Percentiles rank a stretch among this genome's conserved stretches.
These are phyloP conservation scores for Alca torda DNA, from an alignment of 2,797 vertebrate genomes.

Conservation along the genomic window DNA sequence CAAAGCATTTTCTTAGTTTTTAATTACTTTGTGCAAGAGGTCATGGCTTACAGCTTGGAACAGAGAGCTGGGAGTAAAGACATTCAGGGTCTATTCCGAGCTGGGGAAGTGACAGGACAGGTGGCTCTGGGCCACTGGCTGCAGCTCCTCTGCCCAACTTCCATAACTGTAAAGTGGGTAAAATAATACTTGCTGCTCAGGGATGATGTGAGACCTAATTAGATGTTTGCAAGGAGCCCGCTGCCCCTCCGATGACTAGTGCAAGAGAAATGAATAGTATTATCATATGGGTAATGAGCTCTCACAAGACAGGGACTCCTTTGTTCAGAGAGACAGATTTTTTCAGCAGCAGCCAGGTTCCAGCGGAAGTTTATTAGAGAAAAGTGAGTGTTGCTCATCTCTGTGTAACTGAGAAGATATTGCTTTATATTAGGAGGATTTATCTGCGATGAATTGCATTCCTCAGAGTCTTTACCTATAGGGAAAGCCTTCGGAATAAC, in stretches of 20 bases:
- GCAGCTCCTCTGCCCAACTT: neutral
- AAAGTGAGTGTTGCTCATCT: constrained; percentile 23
- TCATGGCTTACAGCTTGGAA: neutral
- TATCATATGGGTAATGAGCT: constrained; percentile 54
- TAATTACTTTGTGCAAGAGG: neutral
- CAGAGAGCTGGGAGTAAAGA: neutral
- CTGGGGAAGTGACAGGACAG: neutral
- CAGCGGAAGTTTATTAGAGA: constrained; percentile 48
- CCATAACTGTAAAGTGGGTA: neutral
- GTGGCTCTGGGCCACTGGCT: neutral
- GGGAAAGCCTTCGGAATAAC: constrained; percentile 46
- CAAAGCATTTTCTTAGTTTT: neutral
- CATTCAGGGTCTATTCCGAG: neutral
- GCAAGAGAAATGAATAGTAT: constrained; percentile 15
- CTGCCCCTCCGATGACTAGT: neutral
- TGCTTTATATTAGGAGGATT: constrained; percentile 45
- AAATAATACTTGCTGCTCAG: neutral
- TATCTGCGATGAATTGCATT: constrained; percentile 35
- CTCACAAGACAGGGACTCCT: constrained; percentile 32
- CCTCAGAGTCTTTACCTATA: constrained; percentile 30
- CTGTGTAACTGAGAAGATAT: constrained; percentile 30
- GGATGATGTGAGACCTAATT: constrained; percentile 6
- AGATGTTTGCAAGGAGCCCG: neutral
- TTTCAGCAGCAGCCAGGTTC: constrained; percentile 19
- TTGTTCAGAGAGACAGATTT: constrained; percentile 23